These are phyloP conservation scores for Sebastes steindachneri DNA, from an alignment of 2,797 vertebrate species.

Conservation along the genomic window DNA sequence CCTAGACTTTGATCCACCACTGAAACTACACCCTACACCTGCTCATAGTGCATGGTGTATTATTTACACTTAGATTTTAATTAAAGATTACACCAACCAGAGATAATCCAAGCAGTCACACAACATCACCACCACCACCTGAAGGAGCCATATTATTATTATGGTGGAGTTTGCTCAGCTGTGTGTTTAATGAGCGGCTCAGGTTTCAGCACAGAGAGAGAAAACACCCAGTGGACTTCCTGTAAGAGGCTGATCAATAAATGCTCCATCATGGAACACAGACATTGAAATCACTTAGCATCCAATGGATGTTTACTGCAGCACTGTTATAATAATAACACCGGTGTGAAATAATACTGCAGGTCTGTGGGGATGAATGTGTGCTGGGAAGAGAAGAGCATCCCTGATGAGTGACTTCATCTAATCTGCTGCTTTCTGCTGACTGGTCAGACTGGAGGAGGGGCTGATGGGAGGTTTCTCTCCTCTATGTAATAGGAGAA, in stretches of 20 bases:
- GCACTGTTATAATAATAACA: slow-evolving; percentile 5
- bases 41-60: background rate
- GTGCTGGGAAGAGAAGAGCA: background rate
- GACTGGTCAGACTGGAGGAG: background rate
- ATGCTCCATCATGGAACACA: slow-evolving; percentile 14
- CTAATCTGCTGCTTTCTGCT: background rate
- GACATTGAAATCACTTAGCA: background rate
- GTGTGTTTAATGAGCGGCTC: slow-evolving; percentile 3
- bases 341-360: background rate
- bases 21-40: background rate
- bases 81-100: background rate
- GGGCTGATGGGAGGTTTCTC: background rate
- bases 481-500: background rate
- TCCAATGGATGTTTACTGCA: background rate
- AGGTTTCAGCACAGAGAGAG: slow-evolving; percentile 31
- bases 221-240: slow-evolving; percentile 22
- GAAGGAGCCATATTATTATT: background rate
- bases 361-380: background rate
- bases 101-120: background rate
- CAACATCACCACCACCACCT: background rate
- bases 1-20: background rate
- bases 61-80: background rate
- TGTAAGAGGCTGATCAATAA: slow-evolving; percentile 49
- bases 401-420: background rate
- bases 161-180: slow-evolving; percentile 31